Percentiles rank a stretch among this genome's conserved stretches.
phyloP scores from a whole-genome alignment of 2,113 vertebrate genomes.

The Rhea pennata region DNA sequence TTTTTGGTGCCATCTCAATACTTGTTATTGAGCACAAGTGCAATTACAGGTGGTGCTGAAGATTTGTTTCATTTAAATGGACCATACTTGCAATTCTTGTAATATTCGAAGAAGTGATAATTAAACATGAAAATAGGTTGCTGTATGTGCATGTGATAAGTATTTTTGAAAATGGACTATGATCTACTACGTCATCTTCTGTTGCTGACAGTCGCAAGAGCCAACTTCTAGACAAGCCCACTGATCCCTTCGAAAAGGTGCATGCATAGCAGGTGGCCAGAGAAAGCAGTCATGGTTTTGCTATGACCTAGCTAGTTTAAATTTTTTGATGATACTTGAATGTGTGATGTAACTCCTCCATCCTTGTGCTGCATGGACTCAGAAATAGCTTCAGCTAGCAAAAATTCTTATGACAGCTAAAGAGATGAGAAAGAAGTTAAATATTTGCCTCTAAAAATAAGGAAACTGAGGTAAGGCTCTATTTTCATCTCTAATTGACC shows the following conservation, averaged over 20 bases:
- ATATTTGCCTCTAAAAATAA: neutral
- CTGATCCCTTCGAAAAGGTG: neutral
- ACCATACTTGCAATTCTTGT: neutral
- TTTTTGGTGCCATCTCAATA: neutral
- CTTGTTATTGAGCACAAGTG: neutral
- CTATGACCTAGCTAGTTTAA: accelerated
- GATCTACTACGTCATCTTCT: neutral
- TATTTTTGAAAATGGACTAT: neutral
- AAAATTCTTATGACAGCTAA: neutral
- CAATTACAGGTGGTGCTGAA: neutral
- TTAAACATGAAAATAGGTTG: neutral
- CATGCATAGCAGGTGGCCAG: neutral
- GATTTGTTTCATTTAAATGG: neutral
- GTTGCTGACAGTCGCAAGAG: neutral
- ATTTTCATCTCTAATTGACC: neutral
- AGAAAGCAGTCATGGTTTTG: neutral
- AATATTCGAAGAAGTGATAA: neutral
- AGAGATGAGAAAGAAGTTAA: neutral
- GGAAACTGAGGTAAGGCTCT: constrained; percentile 31
- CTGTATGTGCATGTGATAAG: neutral
- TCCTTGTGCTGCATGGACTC: neutral
- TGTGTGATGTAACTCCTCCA: neutral
- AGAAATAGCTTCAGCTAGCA: neutral
- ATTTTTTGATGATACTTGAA: neutral
- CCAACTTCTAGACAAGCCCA: neutral